These are phyloP conservation scores for Pelochelys cantorii DNA, from an alignment of 2,797 vertebrate genomes.

Conservation along the genomic window DNA sequence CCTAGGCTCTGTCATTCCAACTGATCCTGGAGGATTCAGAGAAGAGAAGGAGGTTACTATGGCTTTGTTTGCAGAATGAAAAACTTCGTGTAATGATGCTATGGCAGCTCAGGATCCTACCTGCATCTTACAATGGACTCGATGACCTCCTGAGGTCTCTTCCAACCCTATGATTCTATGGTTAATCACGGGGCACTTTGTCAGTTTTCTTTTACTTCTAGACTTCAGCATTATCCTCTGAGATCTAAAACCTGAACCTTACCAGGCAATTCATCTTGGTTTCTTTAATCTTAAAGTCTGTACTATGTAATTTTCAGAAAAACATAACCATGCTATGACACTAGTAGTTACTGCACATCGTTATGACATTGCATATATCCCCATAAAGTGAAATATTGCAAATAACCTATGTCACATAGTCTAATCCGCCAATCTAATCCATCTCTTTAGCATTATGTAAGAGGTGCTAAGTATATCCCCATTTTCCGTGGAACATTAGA, in stretches of 20 bases:
- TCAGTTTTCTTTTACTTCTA: conserved; percentile 20
- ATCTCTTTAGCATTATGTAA: conserved; percentile 9
- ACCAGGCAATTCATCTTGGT: conserved; percentile 34
- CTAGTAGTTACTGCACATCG: neutral
- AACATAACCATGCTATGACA: conserved; percentile 10
- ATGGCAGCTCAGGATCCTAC: too few relatives aligned
- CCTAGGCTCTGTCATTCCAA: conserved; percentile 3
- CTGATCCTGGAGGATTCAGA: neutral
- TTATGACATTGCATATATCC: conserved; percentile 14
- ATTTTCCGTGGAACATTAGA: conserved; percentile 35
- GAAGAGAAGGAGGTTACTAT: neutral
- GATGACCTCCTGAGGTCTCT: too few relatives aligned
- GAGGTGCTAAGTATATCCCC: neutral
- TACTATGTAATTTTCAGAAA: conserved; percentile 24
- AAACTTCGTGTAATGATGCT: conserved; percentile 1
- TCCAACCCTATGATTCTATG: conserved; percentile 11
- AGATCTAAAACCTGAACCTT: conserved; percentile 37
- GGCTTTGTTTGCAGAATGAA: conserved; percentile 28
- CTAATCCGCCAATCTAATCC: conserved; percentile 30
- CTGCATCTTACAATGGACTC: too few relatives aligned
- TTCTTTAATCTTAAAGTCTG: conserved; percentile 36
- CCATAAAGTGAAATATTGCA: conserved; percentile 13
- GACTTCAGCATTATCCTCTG: conserved; percentile 13
- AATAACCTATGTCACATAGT: conserved; percentile 9
- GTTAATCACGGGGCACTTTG: conserved; percentile 19